Conservation (phyloP, 2,113 vertebrate genomes). For the Lophura nycthemera region DNA sequence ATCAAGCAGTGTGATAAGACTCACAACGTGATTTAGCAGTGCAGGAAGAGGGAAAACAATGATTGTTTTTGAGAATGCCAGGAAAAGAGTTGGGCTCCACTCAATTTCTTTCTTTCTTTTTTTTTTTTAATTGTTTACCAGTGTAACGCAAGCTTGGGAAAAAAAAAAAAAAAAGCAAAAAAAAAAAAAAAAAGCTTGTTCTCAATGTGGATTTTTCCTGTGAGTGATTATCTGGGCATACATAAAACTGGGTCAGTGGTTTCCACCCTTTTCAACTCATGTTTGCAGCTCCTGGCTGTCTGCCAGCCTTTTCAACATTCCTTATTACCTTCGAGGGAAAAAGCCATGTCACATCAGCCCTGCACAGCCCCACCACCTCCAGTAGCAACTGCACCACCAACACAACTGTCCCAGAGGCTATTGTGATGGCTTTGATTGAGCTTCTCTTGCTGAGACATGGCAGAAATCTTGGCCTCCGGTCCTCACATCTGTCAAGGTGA, state of each 20-base stretch:
- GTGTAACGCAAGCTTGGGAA: background rate
- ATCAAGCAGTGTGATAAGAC: slow-evolving; percentile 54
- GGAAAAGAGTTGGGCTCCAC: background rate
- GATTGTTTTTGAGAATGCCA: slow-evolving; percentile 54
- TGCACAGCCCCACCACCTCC: background rate
- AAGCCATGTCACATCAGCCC: background rate
- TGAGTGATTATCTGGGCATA: slow-evolving; percentile 1
- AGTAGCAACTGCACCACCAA: background rate
- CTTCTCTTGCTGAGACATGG: background rate
- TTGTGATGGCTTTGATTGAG: background rate
- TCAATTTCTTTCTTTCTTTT: background rate
- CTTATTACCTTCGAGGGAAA: background rate
- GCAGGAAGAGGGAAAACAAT: slow-evolving; percentile 68
- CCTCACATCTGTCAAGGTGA: background rate
- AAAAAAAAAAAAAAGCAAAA: background rate
- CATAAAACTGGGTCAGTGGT: slow-evolving; percentile 35
- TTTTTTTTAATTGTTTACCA: slow-evolving; percentile 1
- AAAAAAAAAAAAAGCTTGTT: background rate
- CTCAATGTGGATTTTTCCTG: slow-evolving; percentile 33
- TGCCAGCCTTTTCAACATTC: background rate
- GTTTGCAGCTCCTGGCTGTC: slow-evolving; percentile 18
- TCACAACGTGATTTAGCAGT: background rate
- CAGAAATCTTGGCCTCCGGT: background rate
- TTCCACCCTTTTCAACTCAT: slow-evolving; percentile 16
- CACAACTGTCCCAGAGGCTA: background rate